Conservation (phyloP, 2,888 invertebrate species). For the Chorisops tibialis region DNA sequence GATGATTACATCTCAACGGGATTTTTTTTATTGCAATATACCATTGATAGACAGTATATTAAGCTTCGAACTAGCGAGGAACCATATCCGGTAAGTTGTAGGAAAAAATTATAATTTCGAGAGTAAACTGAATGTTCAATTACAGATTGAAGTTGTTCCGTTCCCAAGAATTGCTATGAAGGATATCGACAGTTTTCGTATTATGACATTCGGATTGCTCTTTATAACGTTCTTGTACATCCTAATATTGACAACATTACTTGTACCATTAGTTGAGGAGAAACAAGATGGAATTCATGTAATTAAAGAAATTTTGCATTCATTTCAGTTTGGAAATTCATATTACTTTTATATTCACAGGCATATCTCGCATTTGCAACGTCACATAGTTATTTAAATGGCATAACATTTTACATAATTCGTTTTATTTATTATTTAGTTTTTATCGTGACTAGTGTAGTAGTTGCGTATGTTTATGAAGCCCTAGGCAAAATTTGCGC, state of each 20-base stretch:
- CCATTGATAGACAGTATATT: slow-evolving; percentile 59
- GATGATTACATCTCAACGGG: slow-evolving; percentile 52
- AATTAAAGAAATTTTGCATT: slow-evolving; percentile 24
- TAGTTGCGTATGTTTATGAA: slow-evolving; percentile 38
- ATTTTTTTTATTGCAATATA: slow-evolving; percentile 60
- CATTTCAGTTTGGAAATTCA: too few relatives aligned
- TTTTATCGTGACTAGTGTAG: slow-evolving; percentile 38
- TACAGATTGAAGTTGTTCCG: slow-evolving; percentile 38
- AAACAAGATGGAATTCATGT: slow-evolving; percentile 60
- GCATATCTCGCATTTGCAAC: slow-evolving; percentile 42
- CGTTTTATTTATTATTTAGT: slow-evolving; percentile 41
- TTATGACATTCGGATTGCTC: slow-evolving; percentile 41
- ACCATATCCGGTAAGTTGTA: slow-evolving; percentile 31
- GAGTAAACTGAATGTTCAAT: not conserved
- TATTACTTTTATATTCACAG: slow-evolving; percentile 25
- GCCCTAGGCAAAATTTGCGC: slow-evolving; percentile 35
- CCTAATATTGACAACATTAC: slow-evolving; percentile 47
- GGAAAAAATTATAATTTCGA: not conserved
- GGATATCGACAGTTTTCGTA: slow-evolving; percentile 38
- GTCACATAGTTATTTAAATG: slow-evolving; percentile 47
- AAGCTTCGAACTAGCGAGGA: slow-evolving; percentile 38
- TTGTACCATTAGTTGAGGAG: slow-evolving; percentile 59
- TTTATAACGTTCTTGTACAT: slow-evolving; percentile 43
- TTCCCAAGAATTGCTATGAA: slow-evolving; percentile 40
- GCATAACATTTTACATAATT: slow-evolving; percentile 46